Conservation (phyloP, 1,140 invertebrate species). For the Aphaenogaster rudis region DNA sequence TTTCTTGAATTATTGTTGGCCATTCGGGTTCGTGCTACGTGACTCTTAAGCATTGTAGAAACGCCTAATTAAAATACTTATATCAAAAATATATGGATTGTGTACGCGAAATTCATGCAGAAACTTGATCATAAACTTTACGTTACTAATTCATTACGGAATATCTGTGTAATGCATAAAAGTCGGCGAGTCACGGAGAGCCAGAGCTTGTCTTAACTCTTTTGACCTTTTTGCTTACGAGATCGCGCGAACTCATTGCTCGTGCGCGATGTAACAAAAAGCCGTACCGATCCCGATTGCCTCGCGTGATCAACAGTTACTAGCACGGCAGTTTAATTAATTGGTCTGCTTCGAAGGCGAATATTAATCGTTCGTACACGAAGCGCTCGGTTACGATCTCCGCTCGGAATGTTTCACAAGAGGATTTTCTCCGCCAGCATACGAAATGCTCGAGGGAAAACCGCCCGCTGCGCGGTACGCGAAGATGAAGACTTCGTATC, state of each 20-base stretch:
- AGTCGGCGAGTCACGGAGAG: slow-evolving; percentile 2
- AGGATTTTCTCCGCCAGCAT: slow-evolving; percentile 26
- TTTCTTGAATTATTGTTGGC: not conserved
- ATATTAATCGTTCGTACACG: slow-evolving; percentile 71
- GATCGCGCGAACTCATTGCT: slow-evolving; percentile 57
- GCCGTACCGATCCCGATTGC: slow-evolving; percentile 22
- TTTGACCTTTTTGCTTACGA: slow-evolving; percentile 34
- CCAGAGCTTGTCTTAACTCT: not conserved
- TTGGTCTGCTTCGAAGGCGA: slow-evolving; percentile 61
- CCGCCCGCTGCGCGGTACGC: slow-evolving; percentile 63
- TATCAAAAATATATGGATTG: not conserved
- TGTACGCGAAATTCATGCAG: not conserved
- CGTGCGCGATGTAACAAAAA: slow-evolving; percentile 18
- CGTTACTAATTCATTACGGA: slow-evolving; percentile 26
- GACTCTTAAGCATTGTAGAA: not conserved
- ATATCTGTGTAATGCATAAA: slow-evolving; percentile 16
- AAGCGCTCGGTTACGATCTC: slow-evolving; percentile 63
- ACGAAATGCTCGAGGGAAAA: slow-evolving; percentile 62
- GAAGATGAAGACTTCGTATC: slow-evolving; percentile 62
- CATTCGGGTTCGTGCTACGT: not conserved
- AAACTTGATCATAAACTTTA: slow-evolving; percentile 22
- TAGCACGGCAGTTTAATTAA: slow-evolving; percentile 69
- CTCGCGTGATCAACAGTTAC: slow-evolving; percentile 68
- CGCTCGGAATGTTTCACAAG: slow-evolving; percentile 28
- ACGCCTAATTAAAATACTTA: not conserved